Conservation (phyloP, 2,888 invertebrate genomes). For the Cinara cedri region DNA sequence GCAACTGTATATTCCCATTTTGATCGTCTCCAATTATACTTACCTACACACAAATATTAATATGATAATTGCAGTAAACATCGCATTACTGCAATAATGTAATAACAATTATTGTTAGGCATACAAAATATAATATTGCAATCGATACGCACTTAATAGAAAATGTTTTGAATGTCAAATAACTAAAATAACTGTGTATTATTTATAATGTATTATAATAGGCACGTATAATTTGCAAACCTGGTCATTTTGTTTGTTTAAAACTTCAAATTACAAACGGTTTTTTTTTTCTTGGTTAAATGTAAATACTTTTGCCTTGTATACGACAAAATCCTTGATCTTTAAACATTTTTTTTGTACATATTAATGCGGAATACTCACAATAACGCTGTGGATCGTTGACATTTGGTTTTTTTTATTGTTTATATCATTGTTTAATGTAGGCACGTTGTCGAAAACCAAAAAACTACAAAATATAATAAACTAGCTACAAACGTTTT, state of each 20-base stretch:
- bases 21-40: slow-evolving; percentile 41
- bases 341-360: neutral
- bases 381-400: neutral
- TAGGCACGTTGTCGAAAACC: neutral
- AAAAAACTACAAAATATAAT: no score
- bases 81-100: neutral
- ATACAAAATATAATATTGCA: neutral
- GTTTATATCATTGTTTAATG: neutral
- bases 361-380: neutral
- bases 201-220: neutral
- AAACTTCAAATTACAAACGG: neutral
- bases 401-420: slow-evolving; percentile 25
- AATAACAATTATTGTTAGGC: neutral
- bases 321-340: slow-evolving; percentile 12
- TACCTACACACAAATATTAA: neutral
- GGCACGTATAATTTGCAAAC: neutral
- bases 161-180: no score
- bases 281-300: neutral
- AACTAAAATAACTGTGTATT: no score
- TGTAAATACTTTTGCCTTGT: neutral
- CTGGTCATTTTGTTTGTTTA: neutral
- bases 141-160: neutral
- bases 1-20: neutral
- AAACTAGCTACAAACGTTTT: no score
- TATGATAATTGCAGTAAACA: neutral